Conservation (phyloP, 2,113 vertebrate genomes). For the Osmerus mordax region DNA sequence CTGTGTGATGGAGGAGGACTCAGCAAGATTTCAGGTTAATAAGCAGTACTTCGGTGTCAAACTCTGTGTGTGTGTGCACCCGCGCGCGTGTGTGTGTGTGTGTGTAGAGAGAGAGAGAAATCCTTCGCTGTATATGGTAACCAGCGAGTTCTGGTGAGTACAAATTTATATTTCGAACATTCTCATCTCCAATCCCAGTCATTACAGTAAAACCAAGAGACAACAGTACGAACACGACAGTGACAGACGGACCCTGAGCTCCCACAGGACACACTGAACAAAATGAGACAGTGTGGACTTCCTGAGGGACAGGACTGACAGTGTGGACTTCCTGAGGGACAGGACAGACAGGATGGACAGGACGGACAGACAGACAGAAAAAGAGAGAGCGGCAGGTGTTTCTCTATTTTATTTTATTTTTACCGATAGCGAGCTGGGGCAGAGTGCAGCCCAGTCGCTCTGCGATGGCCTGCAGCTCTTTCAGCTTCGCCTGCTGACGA, state of each 20-base stretch:
- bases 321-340: background rate
- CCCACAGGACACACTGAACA: background rate
- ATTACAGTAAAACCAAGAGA: too few relatives aligned
- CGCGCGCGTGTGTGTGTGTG: too few relatives aligned
- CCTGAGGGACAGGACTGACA: too few relatives aligned
- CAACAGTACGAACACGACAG: background rate
- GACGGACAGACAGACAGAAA: constrained; percentile 60
- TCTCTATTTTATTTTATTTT: constrained; percentile 17
- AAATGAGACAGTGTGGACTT: background rate
- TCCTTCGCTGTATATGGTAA: too few relatives aligned
- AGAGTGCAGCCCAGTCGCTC: constrained; percentile 85
- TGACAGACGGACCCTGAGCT: background rate
- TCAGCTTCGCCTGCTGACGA: constrained; percentile 86
- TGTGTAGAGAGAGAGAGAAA: too few relatives aligned
- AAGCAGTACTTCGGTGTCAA: too few relatives aligned
- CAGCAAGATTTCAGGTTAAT: too few relatives aligned
- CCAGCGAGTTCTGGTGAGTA: too few relatives aligned
- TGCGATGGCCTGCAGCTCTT: constrained; percentile 83
- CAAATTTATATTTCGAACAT: too few relatives aligned
- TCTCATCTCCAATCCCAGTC: too few relatives aligned
- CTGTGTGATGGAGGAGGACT: too few relatives aligned
- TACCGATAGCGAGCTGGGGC: constrained; percentile 85
- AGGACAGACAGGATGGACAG: constrained; percentile 8
- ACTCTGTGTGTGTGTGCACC: too few relatives aligned
- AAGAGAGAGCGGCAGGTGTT: constrained; percentile 49